These are phyloP conservation scores for Echiichthys vipera DNA, from an alignment of 2,797 vertebrate species.

Conservation along the genomic window DNA sequence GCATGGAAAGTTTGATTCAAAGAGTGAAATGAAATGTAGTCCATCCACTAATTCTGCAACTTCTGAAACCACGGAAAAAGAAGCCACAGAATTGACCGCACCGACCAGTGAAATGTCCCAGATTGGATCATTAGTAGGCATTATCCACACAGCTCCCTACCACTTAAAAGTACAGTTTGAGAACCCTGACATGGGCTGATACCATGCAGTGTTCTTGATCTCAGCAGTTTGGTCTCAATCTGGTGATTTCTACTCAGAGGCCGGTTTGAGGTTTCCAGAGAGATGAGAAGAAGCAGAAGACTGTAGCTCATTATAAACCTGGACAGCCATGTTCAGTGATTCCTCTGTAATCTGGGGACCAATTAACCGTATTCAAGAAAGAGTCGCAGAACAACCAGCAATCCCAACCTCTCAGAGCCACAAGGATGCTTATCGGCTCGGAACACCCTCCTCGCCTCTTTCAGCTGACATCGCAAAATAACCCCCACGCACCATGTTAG, in stretches of 20 bases:
- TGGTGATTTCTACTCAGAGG: conserved; percentile 28
- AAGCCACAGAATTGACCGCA: neutral
- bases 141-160: neutral
- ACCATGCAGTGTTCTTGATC: conserved; percentile 3
- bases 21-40: too few relatives aligned
- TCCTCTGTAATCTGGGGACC: conserved; percentile 77
- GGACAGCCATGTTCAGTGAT: conserved; percentile 64
- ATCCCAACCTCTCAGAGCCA: conserved; percentile 42
- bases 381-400: conserved; percentile 46
- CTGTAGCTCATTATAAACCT: conserved; percentile 77
- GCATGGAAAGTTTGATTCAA: too few relatives aligned
- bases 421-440: conserved; percentile 53
- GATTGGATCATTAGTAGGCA: neutral
- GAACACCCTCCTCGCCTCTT: conserved; percentile 37
- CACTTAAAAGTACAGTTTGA: neutral
- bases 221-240: conserved; percentile 28
- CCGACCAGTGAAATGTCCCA: neutral
- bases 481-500: conserved; percentile 7
- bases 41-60: neutral
- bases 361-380: conserved; percentile 77
- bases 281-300: conserved; percentile 38
- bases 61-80: neutral
- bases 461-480: conserved; percentile 54
- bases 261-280: conserved; percentile 11
- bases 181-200: neutral